These are phyloP conservation scores for Agapostemon virescens DNA, from an alignment of 2,888 invertebrate genomes.

Conservation along the genomic window DNA sequence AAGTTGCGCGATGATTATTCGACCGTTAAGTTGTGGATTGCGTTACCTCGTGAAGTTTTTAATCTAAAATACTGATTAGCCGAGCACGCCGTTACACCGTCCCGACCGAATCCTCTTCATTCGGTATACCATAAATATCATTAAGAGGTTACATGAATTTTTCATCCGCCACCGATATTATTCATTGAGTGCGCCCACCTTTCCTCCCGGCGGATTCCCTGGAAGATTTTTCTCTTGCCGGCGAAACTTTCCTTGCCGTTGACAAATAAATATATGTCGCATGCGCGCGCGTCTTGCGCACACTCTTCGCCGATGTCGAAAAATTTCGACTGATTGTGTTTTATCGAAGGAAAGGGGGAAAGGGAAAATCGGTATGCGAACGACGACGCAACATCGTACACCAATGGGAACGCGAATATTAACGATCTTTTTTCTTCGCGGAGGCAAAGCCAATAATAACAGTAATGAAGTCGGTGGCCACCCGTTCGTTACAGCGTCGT, in stretches of 20 bases:
- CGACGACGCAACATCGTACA: background rate
- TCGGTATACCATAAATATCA: constrained; percentile 5
- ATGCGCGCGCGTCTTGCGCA: background rate
- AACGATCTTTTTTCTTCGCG: background rate
- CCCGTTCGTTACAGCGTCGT: constrained; percentile 45
- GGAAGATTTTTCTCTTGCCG: background rate
- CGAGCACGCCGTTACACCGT: background rate
- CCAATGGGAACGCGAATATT: background rate
- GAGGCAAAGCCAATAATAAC: constrained; percentile 36
- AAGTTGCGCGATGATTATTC: constrained; percentile 2
- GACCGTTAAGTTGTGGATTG: background rate
- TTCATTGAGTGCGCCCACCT: constrained; percentile 2
- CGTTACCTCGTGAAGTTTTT: background rate
- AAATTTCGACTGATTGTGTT: background rate
- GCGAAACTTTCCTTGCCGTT: background rate
- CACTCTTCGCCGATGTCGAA: background rate
- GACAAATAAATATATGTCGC: background rate
- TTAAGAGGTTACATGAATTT: constrained; percentile 5
- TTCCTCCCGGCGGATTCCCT: background rate
- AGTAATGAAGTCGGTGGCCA: constrained; percentile 33
- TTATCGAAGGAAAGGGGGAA: too few relatives aligned
- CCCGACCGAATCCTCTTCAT: background rate
- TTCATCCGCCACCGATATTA: constrained; percentile 8
- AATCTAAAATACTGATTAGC: constrained; percentile 13
- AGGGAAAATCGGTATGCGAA: background rate